These are phyloP conservation scores for Spicauda simplicius DNA, from an alignment of 2,888 invertebrate genomes.

Conservation along the genomic window DNA sequence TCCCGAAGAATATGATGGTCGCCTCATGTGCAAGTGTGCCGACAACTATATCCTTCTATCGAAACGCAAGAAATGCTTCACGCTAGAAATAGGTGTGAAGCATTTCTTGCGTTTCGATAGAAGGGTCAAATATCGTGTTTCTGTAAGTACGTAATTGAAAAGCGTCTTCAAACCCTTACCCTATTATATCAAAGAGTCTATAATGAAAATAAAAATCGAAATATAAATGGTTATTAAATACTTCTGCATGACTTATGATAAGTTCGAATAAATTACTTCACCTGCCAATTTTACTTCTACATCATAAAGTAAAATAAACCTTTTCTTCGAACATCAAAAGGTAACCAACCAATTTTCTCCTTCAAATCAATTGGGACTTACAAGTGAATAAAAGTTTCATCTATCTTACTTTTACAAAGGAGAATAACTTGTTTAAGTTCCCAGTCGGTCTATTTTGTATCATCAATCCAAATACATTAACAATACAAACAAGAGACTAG, in stretches of 20 bases:
- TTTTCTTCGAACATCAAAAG: conserved; percentile 3
- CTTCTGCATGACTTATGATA: background rate
- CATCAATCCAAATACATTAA: conserved; percentile 32
- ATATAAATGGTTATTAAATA: background rate
- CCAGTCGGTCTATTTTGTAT: conserved; percentile 11
- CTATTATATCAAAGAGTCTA: too few relatives aligned
- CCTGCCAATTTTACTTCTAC: background rate
- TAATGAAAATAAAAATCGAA: background rate
- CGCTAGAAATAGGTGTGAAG: too few relatives aligned
- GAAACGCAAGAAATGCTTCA: too few relatives aligned
- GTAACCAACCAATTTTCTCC: conserved; percentile 3
- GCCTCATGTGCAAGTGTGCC: too few relatives aligned
- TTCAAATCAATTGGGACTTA: conserved; percentile 18
- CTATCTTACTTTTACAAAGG: conserved; percentile 4
- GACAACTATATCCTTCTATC: too few relatives aligned
- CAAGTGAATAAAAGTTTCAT: conserved; percentile 21
- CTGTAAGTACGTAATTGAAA: too few relatives aligned
- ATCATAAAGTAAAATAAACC: conserved; percentile 3
- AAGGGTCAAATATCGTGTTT: too few relatives aligned
- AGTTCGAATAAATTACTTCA: background rate
- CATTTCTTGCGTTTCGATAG: too few relatives aligned
- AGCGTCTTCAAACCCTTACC: too few relatives aligned
- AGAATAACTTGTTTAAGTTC: conserved; percentile 23
- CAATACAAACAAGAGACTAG: conserved; percentile 31
- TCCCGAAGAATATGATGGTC: too few relatives aligned